phyloP scores from a whole-genome alignment of 1,140 invertebrate genomes.

The Oreohelix idahoensis region DNA sequence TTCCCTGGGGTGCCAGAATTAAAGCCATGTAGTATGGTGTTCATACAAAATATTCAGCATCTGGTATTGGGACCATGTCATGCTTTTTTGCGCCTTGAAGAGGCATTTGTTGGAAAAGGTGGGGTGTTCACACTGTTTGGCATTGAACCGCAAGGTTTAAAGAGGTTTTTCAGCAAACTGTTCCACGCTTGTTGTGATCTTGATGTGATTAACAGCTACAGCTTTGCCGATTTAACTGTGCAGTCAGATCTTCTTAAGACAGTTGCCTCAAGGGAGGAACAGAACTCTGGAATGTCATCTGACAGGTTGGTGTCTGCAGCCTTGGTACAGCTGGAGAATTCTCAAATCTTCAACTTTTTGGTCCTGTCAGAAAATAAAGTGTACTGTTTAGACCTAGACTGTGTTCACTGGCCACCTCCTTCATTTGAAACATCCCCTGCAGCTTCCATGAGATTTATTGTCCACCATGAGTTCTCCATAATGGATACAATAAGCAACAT shows the following conservation, averaged over 20 bases:
- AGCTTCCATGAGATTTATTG: constrained; percentile 49
- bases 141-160: constrained; percentile 54
- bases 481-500: constrained; percentile 63
- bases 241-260: constrained; percentile 57
- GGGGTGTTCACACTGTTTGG: constrained; percentile 66
- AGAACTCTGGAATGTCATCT: constrained; percentile 52
- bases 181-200: constrained; percentile 30
- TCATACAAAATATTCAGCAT: constrained; percentile 65
- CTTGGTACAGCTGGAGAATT: constrained; percentile 44
- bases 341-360: constrained; percentile 44
- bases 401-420: constrained; percentile 62
- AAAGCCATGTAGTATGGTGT: constrained; percentile 62
- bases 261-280: constrained; percentile 56
- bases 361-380: constrained; percentile 63
- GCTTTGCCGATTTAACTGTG: constrained; percentile 55
- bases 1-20: constrained; percentile 58
- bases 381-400: constrained; percentile 58
- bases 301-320: constrained; percentile 54
- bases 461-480: constrained; percentile 62
- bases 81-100: constrained; percentile 65
- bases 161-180: constrained; percentile 56
- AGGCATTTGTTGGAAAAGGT: constrained; percentile 65
- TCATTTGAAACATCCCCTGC: constrained; percentile 53
- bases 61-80: constrained; percentile 63
- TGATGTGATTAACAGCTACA: constrained; percentile 37